Evolutionary conservation across 2,888 invertebrate species (phyloP), one percentile per base, ranked within the genome.

Genomic region (Drosophila maculinotata): DNA sequence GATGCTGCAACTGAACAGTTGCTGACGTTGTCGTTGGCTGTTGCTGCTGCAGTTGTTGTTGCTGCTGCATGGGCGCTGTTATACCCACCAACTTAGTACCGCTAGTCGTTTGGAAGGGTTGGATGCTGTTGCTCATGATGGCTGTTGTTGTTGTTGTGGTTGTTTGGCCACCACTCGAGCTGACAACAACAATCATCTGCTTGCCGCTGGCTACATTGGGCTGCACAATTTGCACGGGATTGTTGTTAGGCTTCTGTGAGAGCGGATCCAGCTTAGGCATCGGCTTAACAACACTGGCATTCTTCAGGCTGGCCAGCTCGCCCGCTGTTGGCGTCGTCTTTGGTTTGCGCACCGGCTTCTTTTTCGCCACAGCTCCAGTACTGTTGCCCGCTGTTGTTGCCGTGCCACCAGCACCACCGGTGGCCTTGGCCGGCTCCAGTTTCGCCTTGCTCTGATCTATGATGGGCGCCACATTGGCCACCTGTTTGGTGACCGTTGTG

Each of bases 371-470:
- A 26, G 72, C 88, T 44, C 82, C 79, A 20, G 89, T 76, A 49
- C 79, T 60, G 4, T 20, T 20, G 36, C 73, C 36, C 33, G 87
- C 39, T 4, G 54, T 77, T 42, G 83, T 67, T 33, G 77, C 62
- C 14, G 59, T 48, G 12, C 48, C 20, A 0, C 57, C 39, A 0
- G 63, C n/a, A n/a, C n/a, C 63, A 5, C 36, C 56, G 0, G 54
- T 33, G 0, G 41, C 28, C 38, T 76, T 77, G 39, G 52, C 79
- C 9, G 69, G 89, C 74, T 77, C 90, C 73, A 67, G 68, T 23
- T 79, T 90, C 2, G 91, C 91, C 71, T 92, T 91, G 54, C 91
- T 92, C 17, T 91, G 90, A 53, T 91, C 91, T n/a, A 91, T 91
- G 12, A 91, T 91, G 15, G 91, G 91, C 8, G 91, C 91, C 14